A percentile compares a stretch with the other conserved stretches of the same genome.
phyloP scores from a whole-genome alignment of 2,888 invertebrate genomes.

The Ichneumon xanthorius region DNA sequence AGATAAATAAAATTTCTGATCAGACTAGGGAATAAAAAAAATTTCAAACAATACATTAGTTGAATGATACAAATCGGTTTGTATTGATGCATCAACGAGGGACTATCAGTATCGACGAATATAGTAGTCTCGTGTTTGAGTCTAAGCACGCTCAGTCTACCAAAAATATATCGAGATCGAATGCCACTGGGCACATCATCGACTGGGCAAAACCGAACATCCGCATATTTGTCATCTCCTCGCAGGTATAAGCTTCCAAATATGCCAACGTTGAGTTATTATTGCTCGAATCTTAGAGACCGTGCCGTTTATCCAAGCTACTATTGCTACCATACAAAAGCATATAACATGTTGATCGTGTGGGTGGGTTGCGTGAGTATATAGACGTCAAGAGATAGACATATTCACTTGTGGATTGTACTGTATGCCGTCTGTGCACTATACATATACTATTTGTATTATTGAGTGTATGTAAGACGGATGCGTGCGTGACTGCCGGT shows the following conservation, averaged over 20 bases:
- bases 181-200: neutral
- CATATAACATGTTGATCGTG: neutral
- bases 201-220: constrained; percentile 13
- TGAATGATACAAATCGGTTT: neutral
- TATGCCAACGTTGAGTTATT: neutral
- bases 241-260: constrained; percentile 68
- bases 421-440: neutral
- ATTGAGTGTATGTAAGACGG: constrained; percentile 33
- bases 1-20: constrained; percentile 39
- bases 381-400: constrained; percentile 29
- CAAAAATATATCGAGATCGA: neutral
- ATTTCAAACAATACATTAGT: constrained; percentile 1
- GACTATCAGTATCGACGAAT: neutral
- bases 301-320: neutral
- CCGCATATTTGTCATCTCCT: constrained; percentile 71
- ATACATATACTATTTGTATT: constrained; percentile 35
- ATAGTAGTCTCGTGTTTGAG: neutral
- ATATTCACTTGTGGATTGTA: constrained; percentile 60
- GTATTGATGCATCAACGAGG: neutral
- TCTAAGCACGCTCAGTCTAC: neutral
- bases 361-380: constrained; percentile 23
- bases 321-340: constrained; percentile 31
- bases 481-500: constrained; percentile 44
- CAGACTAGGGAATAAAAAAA: constrained; percentile 73
- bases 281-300: neutral